A percentile compares a stretch with the other conserved stretches of the same genome.
These are phyloP conservation scores for Perdita meconis DNA, from an alignment of 2,888 invertebrate species.

Conservation along the genomic window DNA sequence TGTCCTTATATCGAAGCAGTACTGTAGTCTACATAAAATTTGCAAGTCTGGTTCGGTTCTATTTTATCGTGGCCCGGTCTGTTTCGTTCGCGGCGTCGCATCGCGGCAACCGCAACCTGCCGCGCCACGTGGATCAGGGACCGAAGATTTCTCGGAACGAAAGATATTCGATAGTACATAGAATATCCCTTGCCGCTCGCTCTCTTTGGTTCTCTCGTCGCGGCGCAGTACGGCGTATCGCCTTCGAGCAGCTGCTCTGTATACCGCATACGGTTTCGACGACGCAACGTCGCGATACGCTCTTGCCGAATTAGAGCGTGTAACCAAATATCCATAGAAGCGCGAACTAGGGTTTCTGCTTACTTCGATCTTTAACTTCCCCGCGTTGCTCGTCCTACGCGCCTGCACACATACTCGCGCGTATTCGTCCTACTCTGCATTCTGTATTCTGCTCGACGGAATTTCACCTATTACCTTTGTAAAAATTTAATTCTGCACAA, in stretches of 20 bases:
- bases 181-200: constrained; percentile 28
- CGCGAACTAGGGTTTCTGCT: constrained; percentile 28
- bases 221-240: constrained; percentile 40
- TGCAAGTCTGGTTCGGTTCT: constrained; percentile 69
- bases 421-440: background rate
- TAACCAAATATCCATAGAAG: constrained; percentile 51
- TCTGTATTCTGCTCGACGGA: background rate
- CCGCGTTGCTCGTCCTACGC: background rate
- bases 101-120: too few relatives aligned
- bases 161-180: constrained; percentile 66
- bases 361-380: background rate
- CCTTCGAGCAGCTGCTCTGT: constrained; percentile 32
- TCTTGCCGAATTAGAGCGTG: constrained; percentile 51
- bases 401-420: too few relatives aligned
- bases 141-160: constrained; percentile 69
- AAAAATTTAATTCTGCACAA: too few relatives aligned
- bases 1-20: too few relatives aligned
- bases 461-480: too few relatives aligned
- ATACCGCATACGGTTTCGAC: constrained; percentile 49
- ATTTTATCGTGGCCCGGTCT: constrained; percentile 48
- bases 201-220: constrained; percentile 51
- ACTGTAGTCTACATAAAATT: too few relatives aligned
- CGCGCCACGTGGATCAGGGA: constrained; percentile 58
- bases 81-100: constrained; percentile 40
- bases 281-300: constrained; percentile 45